A percentile compares a stretch with the other conserved stretches of the same genome.
Conservation (phyloP, 2,888 invertebrate species). For the Eupeodes latifasciatus region DNA sequence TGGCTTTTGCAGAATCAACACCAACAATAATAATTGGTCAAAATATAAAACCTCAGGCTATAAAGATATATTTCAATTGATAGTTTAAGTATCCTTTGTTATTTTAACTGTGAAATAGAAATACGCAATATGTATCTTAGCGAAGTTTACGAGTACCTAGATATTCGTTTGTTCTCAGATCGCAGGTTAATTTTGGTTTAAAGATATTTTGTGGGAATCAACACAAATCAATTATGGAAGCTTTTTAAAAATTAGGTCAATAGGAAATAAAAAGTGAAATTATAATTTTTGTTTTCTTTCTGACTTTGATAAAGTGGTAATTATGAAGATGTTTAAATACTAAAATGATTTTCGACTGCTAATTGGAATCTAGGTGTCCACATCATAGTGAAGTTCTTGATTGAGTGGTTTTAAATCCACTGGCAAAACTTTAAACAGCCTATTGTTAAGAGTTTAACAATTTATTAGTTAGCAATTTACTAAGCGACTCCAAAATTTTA, state of each 20-base stretch:
- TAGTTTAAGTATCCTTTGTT: conserved; percentile 43
- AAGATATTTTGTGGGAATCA: conserved; percentile 25
- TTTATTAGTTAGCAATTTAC: too few species aligned
- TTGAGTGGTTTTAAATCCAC: too few species aligned
- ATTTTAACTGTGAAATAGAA: conserved; percentile 39
- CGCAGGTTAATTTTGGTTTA: not conserved
- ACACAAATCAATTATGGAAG: conserved; percentile 25
- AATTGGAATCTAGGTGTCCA: too few species aligned
- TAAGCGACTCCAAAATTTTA: too few species aligned
- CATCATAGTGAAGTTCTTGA: too few species aligned
- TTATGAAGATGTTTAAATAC: not conserved
- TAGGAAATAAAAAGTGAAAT: conserved; percentile 82
- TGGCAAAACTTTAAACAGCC: too few species aligned
- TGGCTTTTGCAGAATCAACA: conserved; percentile 47
- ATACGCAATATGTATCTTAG: conserved; percentile 9
- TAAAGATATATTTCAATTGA: conserved; percentile 57
- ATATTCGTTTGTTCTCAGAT: not conserved
- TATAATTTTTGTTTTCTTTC: conserved; percentile 52
- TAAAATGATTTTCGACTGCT: too few species aligned
- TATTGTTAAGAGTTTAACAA: too few species aligned
- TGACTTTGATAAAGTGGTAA: not conserved
- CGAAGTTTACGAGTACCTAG: not conserved
- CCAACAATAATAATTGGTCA: conserved; percentile 34
- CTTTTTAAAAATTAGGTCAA: conserved; percentile 79
- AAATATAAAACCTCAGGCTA: conserved; percentile 48